Evolutionary conservation across 2,888 invertebrate genomes (phyloP), one percentile per base, ranked within the genome.

Genomic region (Noctuana brunneofusca): DNA sequence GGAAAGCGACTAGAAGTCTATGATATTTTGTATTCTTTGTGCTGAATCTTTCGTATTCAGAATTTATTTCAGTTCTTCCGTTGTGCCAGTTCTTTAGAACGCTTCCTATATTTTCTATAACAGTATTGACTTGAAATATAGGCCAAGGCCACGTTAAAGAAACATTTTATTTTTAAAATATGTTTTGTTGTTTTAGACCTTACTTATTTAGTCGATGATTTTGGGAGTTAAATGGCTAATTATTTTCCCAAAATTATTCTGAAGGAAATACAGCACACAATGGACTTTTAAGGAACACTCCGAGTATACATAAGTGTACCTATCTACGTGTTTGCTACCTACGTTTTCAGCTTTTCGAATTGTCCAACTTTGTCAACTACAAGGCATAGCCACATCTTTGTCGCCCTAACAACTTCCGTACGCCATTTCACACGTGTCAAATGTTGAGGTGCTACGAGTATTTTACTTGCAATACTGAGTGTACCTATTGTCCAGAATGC

Each of bases 371-470:
- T 12, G n/a, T 3, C 38, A 43, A 16, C 43, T 16, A 9, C 12
- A 43, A 3, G 43, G 12, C 12, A 43, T 43, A 16, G 43, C 43
- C 4, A 43, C 43, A 65, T 72, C 70, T 76, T 75, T 76, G 71
- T 72, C 68, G 68, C 64, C 55, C 67, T 77, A 79, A 81, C 79
- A 79, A 81, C 73, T 76, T 80, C 70, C 75, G 70, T 67, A 69
- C 68, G 59, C 65, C 65, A 58, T 64, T 66, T 69, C 64, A 67
- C 67, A 67, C 38, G 12, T 38, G 38, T 12, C 38, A 38, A 27
- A 27, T 27, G 27, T 27, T 27, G 27, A n/a, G n/a, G n/a, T n/a
- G n/a, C n/a, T n/a, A n/a, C 27, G 4, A 8, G 4, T 8, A 27
- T 27, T 27, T 27, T 27, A 27, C 8, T 27, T 27, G 27, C 27